Evolutionary conservation across 2,113 vertebrate genomes (phyloP).

Genomic region (Prionailurus bengalensis): DNA sequence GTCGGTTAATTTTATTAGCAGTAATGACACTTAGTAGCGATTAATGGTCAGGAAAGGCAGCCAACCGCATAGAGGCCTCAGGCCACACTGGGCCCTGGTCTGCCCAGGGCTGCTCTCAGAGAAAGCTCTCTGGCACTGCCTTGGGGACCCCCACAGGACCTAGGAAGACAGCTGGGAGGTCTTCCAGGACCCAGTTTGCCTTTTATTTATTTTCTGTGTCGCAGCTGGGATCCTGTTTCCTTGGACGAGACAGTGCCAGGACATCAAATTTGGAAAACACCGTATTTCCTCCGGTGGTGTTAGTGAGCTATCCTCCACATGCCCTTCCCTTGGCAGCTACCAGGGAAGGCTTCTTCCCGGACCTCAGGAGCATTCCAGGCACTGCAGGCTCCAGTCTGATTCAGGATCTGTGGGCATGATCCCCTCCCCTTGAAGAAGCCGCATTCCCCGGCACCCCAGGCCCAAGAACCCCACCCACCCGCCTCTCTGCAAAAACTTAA

Average conservation of each 20-base stretch:
- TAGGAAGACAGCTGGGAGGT: neutral
- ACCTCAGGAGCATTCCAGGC: neutral
- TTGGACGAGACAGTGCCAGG: constrained; percentile 23
- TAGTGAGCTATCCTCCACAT: neutral
- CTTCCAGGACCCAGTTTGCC: neutral
- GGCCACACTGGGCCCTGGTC: constrained; percentile 44
- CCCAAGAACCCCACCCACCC: neutral
- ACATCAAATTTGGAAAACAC: neutral
- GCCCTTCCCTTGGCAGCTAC: neutral
- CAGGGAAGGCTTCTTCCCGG: neutral
- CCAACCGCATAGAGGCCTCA: constrained; percentile 72
- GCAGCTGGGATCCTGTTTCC: neutral
- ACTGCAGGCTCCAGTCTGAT: neutral
- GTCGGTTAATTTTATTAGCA: constrained; percentile 84
- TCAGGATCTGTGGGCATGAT: neutral
- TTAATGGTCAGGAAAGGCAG: constrained; percentile 84
- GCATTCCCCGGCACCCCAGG: neutral
- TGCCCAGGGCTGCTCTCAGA: neutral
- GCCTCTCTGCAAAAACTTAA: neutral
- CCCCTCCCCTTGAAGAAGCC: neutral
- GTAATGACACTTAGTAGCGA: constrained; percentile 82
- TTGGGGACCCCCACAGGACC: neutral
- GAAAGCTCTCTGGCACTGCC: neutral
- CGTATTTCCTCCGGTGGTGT: neutral
- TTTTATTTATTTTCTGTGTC: neutral